A percentile compares a stretch with the other conserved stretches of the same genome.
Conservation (phyloP, 2,888 invertebrate genomes). For the Hydraecia micacea region DNA sequence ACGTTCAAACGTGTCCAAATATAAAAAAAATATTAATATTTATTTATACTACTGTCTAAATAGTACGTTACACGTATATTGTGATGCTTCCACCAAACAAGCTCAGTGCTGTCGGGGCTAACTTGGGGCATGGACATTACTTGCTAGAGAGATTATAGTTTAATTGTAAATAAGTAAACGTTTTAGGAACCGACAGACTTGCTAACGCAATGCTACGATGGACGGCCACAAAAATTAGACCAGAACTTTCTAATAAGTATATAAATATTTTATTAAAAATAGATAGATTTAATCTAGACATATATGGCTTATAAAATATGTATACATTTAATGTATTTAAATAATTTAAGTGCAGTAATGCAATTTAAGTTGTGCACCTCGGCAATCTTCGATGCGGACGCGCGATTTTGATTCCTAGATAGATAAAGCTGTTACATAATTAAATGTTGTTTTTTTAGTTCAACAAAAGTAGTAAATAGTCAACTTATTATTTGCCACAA, state of each 20-base stretch:
- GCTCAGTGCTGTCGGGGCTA: constrained; percentile 27
- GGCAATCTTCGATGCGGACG: background rate
- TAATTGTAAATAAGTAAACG: constrained; percentile 26
- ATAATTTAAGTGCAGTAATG: background rate
- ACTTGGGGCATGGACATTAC: constrained; percentile 17
- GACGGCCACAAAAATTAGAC: constrained; percentile 11
- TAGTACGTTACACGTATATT: constrained; percentile 22
- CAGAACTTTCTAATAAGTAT: constrained; percentile 1
- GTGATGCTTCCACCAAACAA: constrained; percentile 25
- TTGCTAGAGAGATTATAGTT: background rate
- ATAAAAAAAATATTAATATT: constrained; percentile 62
- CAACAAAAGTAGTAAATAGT: background rate
- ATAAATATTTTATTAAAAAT: constrained; percentile 24
- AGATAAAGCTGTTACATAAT: too few relatives aligned
- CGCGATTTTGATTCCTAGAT: background rate
- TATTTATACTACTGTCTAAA: constrained; percentile 40
- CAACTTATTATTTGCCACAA: background rate
- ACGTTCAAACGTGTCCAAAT: constrained; percentile 60
- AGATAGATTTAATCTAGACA: background rate
- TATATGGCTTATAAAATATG: constrained; percentile 1
- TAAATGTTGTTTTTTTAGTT: too few relatives aligned
- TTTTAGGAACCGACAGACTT: constrained; percentile 31
- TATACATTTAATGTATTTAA: constrained; percentile 1
- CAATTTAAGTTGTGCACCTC: background rate
- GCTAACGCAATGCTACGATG: constrained; percentile 2